Conservation (phyloP, 1,140 invertebrate genomes). For the Hormaphis cornu region DNA sequence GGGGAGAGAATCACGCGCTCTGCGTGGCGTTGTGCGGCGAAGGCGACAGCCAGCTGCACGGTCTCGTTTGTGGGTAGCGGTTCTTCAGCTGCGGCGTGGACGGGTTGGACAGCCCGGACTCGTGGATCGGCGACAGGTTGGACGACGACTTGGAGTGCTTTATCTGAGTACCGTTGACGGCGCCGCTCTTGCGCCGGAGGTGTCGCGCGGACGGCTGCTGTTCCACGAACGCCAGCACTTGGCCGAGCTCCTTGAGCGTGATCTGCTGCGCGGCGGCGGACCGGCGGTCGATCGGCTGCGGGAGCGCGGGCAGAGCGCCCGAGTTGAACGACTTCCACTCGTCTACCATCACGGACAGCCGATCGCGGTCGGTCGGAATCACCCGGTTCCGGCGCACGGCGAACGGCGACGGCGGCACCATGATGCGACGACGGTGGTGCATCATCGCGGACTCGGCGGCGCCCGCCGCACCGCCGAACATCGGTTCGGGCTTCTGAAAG, state of each 20-base stretch:
- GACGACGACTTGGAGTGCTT: slow-evolving; percentile 45
- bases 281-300: slow-evolving; percentile 43
- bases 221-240: slow-evolving; percentile 42
- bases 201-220: slow-evolving; percentile 33
- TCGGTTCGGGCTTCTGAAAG: slow-evolving; percentile 34
- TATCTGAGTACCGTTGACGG: slow-evolving; percentile 45
- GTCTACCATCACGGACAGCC: slow-evolving; percentile 6
- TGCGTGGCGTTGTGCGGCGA: background rate
- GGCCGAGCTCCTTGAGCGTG: slow-evolving; percentile 46
- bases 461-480: background rate
- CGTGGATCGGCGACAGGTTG: slow-evolving; percentile 57
- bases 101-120: slow-evolving; percentile 63
- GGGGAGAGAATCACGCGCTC: background rate
- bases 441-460: background rate
- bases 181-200: slow-evolving; percentile 44
- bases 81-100: slow-evolving; percentile 38
- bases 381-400: slow-evolving; percentile 31
- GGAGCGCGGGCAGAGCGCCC: slow-evolving; percentile 38
- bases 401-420: slow-evolving; percentile 16
- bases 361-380: slow-evolving; percentile 32
- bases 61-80: slow-evolving; percentile 6
- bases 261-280: slow-evolving; percentile 43
- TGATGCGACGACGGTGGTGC: slow-evolving; percentile 20
- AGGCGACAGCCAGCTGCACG: slow-evolving; percentile 22
- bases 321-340: slow-evolving; percentile 29